Evolutionary conservation across 1,140 invertebrate genomes (phyloP).

Genomic region (Drosophila ficusphila): DNA sequence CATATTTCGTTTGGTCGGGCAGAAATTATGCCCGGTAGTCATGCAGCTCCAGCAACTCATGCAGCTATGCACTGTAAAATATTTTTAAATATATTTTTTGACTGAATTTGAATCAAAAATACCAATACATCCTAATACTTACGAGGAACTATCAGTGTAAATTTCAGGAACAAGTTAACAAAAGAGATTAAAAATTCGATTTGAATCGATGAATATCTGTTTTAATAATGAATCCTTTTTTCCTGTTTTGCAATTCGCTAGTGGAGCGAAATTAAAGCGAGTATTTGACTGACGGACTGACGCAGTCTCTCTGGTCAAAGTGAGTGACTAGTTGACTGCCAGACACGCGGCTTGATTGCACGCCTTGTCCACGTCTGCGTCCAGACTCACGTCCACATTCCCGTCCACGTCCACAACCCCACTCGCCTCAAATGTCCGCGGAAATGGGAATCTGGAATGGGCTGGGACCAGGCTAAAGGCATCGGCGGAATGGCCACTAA

Average conservation of each 20-base stretch:
- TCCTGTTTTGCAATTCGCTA: neutral
- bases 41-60: conserved; percentile 51
- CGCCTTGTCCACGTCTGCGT: conserved; percentile 43
- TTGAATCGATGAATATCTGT: neutral
- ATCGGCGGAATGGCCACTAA: conserved; percentile 11
- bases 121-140: no score
- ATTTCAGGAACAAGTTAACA: no score
- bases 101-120: no score
- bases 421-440: conserved; percentile 20
- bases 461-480: neutral
- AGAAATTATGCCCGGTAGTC: conserved; percentile 82
- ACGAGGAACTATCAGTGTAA: no score
- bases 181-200: no score
- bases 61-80: conserved; percentile 6
- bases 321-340: conserved; percentile 54
- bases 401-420: conserved; percentile 14
- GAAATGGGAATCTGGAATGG: conserved; percentile 41
- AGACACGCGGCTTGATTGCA: conserved; percentile 64
- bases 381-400: neutral
- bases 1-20: conserved; percentile 55
- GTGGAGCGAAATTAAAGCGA: conserved; percentile 45
- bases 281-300: conserved; percentile 55
- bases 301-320: conserved; percentile 39
- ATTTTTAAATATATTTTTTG: neutral
- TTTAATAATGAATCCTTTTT: neutral